Percentiles rank a stretch among this genome's conserved stretches.
phyloP scores from a whole-genome alignment of 2,888 invertebrate species.

The Phaonia tiefii region DNA sequence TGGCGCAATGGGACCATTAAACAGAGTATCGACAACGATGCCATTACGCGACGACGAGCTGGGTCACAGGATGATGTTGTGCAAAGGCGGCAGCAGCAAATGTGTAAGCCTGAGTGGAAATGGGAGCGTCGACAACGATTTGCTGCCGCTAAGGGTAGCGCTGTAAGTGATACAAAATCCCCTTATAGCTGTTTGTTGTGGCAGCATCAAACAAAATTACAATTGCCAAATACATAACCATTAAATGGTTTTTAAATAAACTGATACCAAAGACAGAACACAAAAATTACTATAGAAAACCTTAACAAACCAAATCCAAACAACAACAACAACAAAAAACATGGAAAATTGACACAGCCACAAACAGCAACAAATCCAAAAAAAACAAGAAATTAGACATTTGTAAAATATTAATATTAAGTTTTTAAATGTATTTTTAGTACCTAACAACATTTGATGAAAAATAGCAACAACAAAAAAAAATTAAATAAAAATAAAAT shows the following conservation, averaged over 20 bases:
- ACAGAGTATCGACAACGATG: constrained; percentile 50
- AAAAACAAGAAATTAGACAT: constrained; percentile 12
- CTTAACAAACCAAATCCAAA: constrained; percentile 22
- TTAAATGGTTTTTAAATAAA: constrained; percentile 57
- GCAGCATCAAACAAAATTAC: constrained; percentile 52
- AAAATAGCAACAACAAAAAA: not conserved
- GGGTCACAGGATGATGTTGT: constrained; percentile 2
- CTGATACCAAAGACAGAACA: constrained; percentile 26
- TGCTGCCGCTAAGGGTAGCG: constrained; percentile 16
- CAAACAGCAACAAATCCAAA: not conserved
- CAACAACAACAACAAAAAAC: constrained; percentile 5
- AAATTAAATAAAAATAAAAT: constrained; percentile 4
- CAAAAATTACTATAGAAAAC: constrained; percentile 36
- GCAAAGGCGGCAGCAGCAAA: constrained; percentile 7
- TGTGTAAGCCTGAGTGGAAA: constrained; percentile 7
- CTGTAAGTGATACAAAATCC: constrained; percentile 52
- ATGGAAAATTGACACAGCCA: constrained; percentile 24
- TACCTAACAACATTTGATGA: not conserved
- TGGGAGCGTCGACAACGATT: constrained; percentile 27
- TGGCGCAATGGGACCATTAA: constrained; percentile 68
- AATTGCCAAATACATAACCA: constrained; percentile 67
- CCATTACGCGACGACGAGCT: constrained; percentile 7
- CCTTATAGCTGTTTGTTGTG: constrained; percentile 49
- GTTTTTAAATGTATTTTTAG: constrained; percentile 63
- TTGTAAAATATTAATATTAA: constrained; percentile 48